These are phyloP conservation scores for Istiophorus platypterus DNA, from an alignment of 2,113 vertebrate genomes.

Conservation along the genomic window DNA sequence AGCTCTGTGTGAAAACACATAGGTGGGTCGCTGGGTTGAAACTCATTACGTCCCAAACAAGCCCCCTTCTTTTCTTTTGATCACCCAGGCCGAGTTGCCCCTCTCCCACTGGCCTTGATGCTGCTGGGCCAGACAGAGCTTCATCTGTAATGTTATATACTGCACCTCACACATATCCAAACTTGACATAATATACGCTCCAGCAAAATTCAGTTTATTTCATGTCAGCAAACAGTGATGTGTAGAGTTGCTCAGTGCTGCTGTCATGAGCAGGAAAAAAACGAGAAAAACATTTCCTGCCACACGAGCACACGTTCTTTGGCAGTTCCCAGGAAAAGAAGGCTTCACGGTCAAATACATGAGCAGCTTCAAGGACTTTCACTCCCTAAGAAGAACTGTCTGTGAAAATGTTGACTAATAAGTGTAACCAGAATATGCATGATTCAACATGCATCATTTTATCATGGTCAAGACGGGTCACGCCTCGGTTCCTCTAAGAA, in stretches of 20 bases:
- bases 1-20: slow-evolving; percentile 55
- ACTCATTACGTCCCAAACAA: slow-evolving; percentile 56
- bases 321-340: neutral
- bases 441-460: neutral
- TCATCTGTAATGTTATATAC: slow-evolving; percentile 40
- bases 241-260: neutral
- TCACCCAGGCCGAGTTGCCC: slow-evolving; percentile 6
- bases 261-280: slow-evolving; percentile 17
- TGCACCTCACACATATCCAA: neutral
- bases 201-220: neutral
- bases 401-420: neutral
- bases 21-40: slow-evolving; percentile 34
- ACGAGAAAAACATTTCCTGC: too few species aligned
- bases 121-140: slow-evolving; percentile 45
- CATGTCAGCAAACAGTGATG: slow-evolving; percentile 22
- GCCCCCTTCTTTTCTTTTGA: slow-evolving; percentile 29
- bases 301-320: neutral
- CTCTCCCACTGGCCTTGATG: slow-evolving; percentile 35
- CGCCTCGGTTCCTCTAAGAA: neutral
- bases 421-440: neutral
- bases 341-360: neutral
- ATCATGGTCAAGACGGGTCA: too few species aligned
- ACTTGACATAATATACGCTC: neutral
- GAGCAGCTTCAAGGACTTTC: neutral
- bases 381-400: neutral